A percentile compares a stretch with the other conserved stretches of the same genome.
These are phyloP conservation scores for Eutrigla gurnardus DNA, from an alignment of 2,797 vertebrate species.

Conservation along the genomic window DNA sequence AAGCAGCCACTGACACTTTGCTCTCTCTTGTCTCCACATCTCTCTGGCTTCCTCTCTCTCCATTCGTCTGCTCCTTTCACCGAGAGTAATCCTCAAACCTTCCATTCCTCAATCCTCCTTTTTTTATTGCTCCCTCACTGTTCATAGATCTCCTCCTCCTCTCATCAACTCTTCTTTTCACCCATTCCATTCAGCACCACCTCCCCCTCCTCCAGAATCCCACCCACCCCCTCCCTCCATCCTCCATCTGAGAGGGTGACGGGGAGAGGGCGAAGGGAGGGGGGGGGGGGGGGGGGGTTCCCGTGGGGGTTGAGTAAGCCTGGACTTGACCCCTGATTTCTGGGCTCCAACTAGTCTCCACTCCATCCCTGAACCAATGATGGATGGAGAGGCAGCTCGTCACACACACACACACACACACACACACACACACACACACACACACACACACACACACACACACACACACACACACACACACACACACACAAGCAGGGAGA, in stretches of 20 bases:
- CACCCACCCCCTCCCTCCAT: neutral
- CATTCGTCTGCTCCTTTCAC: slow-evolving; percentile 54
- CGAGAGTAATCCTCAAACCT: slow-evolving; percentile 46
- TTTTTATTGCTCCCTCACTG: slow-evolving; percentile 57
- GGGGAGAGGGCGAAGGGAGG: slow-evolving; percentile 42
- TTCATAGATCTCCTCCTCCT: slow-evolving; percentile 64
- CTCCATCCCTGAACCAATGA: slow-evolving; percentile 79
- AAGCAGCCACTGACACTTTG: neutral
- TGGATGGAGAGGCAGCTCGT: slow-evolving; percentile 68
- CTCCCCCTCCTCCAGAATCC: slow-evolving; percentile 38
- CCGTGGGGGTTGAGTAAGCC: slow-evolving; percentile 81
- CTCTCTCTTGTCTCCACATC: slow-evolving; percentile 6
- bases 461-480: neutral
- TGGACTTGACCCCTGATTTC: slow-evolving; percentile 90
- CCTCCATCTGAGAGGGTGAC: slow-evolving; percentile 47
- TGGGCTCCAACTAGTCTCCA: slow-evolving; percentile 88
- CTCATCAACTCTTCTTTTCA: slow-evolving; percentile 58
- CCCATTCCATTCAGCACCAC: slow-evolving; percentile 44
- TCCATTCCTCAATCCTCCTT: slow-evolving; percentile 59
- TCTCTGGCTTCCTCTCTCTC: slow-evolving; percentile 2
- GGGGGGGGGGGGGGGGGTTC: neutral
- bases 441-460: neutral
- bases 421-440: slow-evolving; percentile 22
- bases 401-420: slow-evolving; percentile 46
- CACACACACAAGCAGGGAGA: slow-evolving; percentile 17